Base-by-base conservation (phyloP, 2,888 invertebrate species). In the Tinea trinotella region DNA sequence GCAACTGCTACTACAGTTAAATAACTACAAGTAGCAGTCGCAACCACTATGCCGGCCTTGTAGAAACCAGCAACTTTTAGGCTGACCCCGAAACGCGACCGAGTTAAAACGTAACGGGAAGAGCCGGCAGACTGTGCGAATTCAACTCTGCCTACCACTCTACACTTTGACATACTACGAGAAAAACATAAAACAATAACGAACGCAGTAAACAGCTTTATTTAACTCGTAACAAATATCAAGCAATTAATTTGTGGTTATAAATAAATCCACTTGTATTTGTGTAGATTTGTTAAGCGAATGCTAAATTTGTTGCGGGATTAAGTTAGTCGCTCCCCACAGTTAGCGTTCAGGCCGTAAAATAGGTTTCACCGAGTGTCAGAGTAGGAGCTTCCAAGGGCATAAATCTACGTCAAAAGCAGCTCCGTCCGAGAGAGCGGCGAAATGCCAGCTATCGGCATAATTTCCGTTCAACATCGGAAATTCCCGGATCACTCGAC, bases 401-500 rank as follows among this genome's bases (percentile, higher is more conserved):
- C 24, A 50, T 50, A 50, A 50, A 50, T 50, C 50, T 50, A 24
- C 24, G 50, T 50, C 50, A 50, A 22, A 50, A 12, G 15, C 50
- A 50, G 50, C 13, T 24, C 50, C 12, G 24, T 24, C 40, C 15
- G 30, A 17, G 18, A 48, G 24, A 50, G 50, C 50, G 50, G 50
- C 24, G 24, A 50, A 50, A 50, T 50, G 50, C 24, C 50, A 24
- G 24, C 50, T n/a, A 50, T 50, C 50, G 50, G 50, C 22, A 50
- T 50, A 50, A 50, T 50, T 50, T 50, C 24, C 46, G 46, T 46
- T 46, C 50, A 13, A 24, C 50, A 24, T 24, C 50, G 50, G 24
- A 50, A 50, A 22, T 50, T 50, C 50, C 13, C 22, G 50, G 22
- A 50, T 50, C 50, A 24, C 18, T 24, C 50, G 18, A 46, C 46